Base-by-base conservation (phyloP, 1,140 invertebrate genomes). In the Babylonia areolata region DNA sequence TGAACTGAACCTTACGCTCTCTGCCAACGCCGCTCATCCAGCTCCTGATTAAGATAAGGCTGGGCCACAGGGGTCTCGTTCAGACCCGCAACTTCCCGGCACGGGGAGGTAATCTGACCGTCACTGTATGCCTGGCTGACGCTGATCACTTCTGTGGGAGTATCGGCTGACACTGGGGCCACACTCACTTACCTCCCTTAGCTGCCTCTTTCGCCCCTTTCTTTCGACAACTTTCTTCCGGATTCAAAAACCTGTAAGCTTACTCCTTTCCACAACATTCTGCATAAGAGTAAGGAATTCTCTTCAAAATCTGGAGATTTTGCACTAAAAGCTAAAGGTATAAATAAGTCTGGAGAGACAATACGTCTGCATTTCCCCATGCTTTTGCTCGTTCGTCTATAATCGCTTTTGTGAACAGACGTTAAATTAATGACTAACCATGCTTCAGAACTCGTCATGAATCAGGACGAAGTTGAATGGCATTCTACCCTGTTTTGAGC, bases 1-100 rank as follows among this genome's bases (percentile, higher is more conserved):
- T 77, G 75, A 77, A 77, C 40, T 40, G 75, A 77, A 77, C 75
- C 28, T 39, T 77, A 77, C 35, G 75, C 75, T 77, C 75, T 20
- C 75, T 77, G 75, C 75, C 33, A 77, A 77, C 12, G 37, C 33
- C 35, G 28, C 37, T 77, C 35, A 40, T 37, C 75, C 75, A 28
- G 9, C 28, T 28, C 37, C 35, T 77, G 75, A 77, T 77, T 23
- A 77, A 77, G 75, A 77, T 39, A 42, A 77, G 35, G 11, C 37
- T 0, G 17, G 75, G 75, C 75, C 75, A 39, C 35, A 15, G 37
- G 75, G 75, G 75, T 11, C 11, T 40, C 20, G 2, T 40, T 5
- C 33, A 77, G 75, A 37, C 35, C 75, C 28, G 75, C 75, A 77
- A 39, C 35, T 77, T 37, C 35, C 37, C 33, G 3, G 75, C 75